Evolutionary conservation across 2,113 vertebrate genomes (phyloP).

Genomic region (Ceyx cyanopectus): DNA sequence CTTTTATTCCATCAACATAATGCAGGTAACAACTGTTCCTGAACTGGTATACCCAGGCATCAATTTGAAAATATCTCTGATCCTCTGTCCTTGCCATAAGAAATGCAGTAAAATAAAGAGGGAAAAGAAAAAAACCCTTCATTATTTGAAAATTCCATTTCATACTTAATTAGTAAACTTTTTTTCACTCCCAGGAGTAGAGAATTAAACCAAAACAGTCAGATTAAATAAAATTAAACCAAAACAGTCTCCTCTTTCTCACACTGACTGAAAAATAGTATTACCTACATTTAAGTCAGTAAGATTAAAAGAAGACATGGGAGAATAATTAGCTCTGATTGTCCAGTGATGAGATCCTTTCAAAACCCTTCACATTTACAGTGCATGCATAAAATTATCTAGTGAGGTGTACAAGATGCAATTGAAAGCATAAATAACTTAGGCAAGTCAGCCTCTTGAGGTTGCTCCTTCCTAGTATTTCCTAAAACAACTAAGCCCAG

Average conservation of each 20-base stretch:
- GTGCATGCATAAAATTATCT: not conserved
- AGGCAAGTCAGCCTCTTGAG: not conserved
- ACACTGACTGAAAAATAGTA: not conserved
- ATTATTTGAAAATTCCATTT: not conserved
- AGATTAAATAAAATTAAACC: not conserved
- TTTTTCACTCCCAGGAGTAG: not conserved
- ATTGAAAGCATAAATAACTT: not conserved
- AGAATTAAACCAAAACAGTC: not conserved
- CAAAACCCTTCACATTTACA: not conserved
- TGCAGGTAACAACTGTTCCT: not conserved
- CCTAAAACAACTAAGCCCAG: not conserved
- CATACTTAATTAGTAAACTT: not conserved
- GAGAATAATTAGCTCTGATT: not conserved
- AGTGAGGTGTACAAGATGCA: not conserved
- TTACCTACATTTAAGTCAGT: not conserved
- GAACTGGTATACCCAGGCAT: not conserved
- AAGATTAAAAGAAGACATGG: not conserved
- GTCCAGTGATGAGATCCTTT: not conserved
- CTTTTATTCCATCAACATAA: not conserved
- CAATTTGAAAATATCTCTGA: not conserved
- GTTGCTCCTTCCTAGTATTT: not conserved
- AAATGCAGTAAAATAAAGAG: not conserved
- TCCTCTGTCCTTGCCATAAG: not conserved
- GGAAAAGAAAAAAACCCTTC: too few species aligned
- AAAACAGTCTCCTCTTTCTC: not conserved